phyloP scores from a whole-genome alignment of 2,888 invertebrate species.

The Cybosia mesomella region DNA sequence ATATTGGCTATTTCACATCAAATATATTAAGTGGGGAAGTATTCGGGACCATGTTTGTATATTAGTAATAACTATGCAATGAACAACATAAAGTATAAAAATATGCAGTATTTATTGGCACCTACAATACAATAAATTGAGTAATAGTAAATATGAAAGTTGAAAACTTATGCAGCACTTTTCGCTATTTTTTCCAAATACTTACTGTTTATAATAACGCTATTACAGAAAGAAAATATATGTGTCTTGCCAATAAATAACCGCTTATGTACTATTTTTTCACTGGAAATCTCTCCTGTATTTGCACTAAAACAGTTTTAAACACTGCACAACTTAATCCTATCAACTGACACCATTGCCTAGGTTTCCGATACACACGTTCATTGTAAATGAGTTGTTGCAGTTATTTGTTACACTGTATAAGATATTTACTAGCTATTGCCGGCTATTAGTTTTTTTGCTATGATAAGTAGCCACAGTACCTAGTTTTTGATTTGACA shows the following conservation, averaged over 20 bases:
- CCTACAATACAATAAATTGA: conserved; percentile 9
- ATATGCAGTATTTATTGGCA: conserved; percentile 30
- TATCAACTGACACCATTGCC: conserved; percentile 25
- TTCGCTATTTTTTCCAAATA: no score
- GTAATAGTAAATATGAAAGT: no score
- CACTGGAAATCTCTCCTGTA: conserved; percentile 7
- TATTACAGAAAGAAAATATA: background rate
- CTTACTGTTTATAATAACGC: conserved; percentile 9
- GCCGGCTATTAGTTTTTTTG: background rate
- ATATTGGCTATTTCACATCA: conserved; percentile 1
- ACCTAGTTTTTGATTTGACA: background rate
- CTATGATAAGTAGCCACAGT: background rate
- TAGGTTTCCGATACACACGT: conserved; percentile 32
- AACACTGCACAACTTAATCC: conserved; percentile 42
- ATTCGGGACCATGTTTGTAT: conserved; percentile 1
- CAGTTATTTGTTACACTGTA: conserved; percentile 6
- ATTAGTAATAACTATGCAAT: background rate
- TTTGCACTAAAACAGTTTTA: conserved; percentile 39
- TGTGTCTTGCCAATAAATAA: conserved; percentile 39
- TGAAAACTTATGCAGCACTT: no score
- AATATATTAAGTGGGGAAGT: conserved; percentile 3
- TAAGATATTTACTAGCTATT: background rate
- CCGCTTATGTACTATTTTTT: background rate
- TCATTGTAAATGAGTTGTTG: conserved; percentile 21
- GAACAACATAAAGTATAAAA: conserved; percentile 29